These are phyloP conservation scores for Typhlichthys eigenmanni DNA, from an alignment of 2,797 vertebrate genomes.

Conservation along the genomic window DNA sequence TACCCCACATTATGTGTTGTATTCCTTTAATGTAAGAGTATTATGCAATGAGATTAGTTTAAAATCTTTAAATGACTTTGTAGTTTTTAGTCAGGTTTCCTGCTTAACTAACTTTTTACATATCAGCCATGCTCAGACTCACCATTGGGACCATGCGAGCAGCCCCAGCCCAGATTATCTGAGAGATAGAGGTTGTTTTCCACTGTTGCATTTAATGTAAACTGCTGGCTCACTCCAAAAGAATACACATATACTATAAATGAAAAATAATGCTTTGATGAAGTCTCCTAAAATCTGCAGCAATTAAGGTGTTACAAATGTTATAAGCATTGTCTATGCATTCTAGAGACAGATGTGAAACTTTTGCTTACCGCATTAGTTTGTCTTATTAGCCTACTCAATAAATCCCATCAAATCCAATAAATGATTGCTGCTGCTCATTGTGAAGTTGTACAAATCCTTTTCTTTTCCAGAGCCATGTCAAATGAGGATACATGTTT, in stretches of 20 bases:
- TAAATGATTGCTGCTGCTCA: conserved; percentile 53
- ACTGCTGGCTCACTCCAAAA: conserved; percentile 19
- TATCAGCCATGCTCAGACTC: conserved; percentile 46
- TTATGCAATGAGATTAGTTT: too few relatives aligned
- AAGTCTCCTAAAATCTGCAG: too few relatives aligned
- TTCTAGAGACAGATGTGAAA: conserved; percentile 17
- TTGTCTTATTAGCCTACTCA: too few relatives aligned
- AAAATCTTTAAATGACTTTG: too few relatives aligned
- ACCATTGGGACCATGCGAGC: conserved; percentile 31
- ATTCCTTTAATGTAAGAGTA: too few relatives aligned
- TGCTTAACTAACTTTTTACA: conserved; percentile 49
- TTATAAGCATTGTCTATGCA: too few relatives aligned
- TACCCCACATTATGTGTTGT: too few relatives aligned
- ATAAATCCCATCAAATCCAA: conserved; percentile 52
- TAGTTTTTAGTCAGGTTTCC: conserved; percentile 34
- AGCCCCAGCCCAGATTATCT: conserved; percentile 26
- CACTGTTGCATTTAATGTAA: conserved; percentile 42
- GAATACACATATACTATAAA: not conserved
- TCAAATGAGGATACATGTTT: conserved; percentile 47
- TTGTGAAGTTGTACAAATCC: conserved; percentile 60
- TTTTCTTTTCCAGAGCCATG: conserved; percentile 49
- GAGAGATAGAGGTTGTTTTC: conserved; percentile 30
- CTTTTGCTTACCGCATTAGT: conserved; percentile 14
- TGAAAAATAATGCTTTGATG: too few relatives aligned
- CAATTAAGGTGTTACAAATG: too few relatives aligned